Evolutionary conservation across 2,797 vertebrate genomes (phyloP).

Genomic region (Denticeps clupeoides): DNA sequence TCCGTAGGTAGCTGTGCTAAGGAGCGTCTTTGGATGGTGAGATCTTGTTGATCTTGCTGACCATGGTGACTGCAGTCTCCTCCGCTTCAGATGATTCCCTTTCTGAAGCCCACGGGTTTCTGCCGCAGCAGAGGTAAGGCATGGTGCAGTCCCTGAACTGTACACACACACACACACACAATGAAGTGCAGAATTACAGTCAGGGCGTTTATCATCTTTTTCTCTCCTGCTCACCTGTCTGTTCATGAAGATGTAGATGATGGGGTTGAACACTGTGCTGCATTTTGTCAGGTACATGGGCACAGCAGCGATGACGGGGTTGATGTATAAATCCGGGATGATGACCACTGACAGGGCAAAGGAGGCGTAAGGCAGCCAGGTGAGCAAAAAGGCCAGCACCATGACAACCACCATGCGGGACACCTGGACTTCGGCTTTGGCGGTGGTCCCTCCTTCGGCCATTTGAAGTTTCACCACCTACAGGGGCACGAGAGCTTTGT

Average conservation of each 20-base stretch:
- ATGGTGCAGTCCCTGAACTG: slow-evolving; percentile 55
- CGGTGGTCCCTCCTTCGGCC: slow-evolving; percentile 39
- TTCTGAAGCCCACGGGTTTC: slow-evolving; percentile 47
- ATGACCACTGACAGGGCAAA: slow-evolving; percentile 55
- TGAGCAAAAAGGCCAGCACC: slow-evolving; percentile 71
- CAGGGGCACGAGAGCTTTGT: not conserved
- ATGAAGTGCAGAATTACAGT: no score
- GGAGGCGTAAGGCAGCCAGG: slow-evolving; percentile 70
- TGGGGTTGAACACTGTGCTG: slow-evolving; percentile 60
- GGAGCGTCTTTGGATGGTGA: slow-evolving; percentile 14
- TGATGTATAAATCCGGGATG: slow-evolving; percentile 42
- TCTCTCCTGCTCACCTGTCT: slow-evolving; percentile 42
- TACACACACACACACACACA: slow-evolving; percentile 16
- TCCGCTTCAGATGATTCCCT: slow-evolving; percentile 24
- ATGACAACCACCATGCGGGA: slow-evolving; percentile 72
- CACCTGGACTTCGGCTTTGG: slow-evolving; percentile 65
- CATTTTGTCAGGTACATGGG: slow-evolving; percentile 55
- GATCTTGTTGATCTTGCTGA: slow-evolving; percentile 37
- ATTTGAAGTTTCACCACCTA: slow-evolving; percentile 54
- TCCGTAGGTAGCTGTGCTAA: no score
- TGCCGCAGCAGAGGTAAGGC: slow-evolving; percentile 50
- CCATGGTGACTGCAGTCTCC: slow-evolving; percentile 28
- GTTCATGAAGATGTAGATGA: slow-evolving; percentile 65
- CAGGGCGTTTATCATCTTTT: not conserved
- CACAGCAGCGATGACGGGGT: slow-evolving; percentile 48